These are phyloP conservation scores for Chamaea fasciata DNA, from an alignment of 2,113 vertebrate genomes.

Conservation along the genomic window DNA sequence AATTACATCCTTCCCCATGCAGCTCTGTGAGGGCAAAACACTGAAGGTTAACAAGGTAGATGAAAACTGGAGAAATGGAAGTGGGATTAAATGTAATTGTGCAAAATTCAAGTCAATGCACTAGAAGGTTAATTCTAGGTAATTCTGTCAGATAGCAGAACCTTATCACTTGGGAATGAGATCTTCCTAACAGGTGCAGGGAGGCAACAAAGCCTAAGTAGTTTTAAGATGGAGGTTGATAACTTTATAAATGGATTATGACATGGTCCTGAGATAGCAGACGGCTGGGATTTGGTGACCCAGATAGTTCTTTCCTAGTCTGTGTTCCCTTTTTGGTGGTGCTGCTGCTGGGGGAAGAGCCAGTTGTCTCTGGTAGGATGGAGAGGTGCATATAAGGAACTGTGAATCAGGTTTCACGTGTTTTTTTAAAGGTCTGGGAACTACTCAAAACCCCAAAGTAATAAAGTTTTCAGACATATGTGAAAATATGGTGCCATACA, in stretches of 20 bases:
- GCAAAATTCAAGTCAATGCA: neutral
- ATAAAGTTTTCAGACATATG: neutral
- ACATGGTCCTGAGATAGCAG: neutral
- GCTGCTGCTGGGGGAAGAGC: neutral
- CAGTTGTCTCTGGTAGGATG: neutral
- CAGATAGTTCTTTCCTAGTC: neutral
- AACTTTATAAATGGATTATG: neutral
- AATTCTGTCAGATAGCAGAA: neutral
- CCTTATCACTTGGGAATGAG: neutral
- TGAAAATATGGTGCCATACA: neutral
- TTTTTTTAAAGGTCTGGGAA: neutral
- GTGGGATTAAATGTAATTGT: neutral
- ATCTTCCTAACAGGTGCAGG: neutral
- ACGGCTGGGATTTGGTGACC: neutral
- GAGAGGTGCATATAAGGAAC: neutral
- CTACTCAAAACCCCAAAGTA: neutral
- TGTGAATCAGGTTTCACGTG: neutral
- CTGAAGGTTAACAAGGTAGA: neutral
- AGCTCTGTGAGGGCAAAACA: neutral
- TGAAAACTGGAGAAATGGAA: neutral
- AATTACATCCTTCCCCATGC: neutral
- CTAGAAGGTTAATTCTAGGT: neutral
- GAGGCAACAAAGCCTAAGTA: neutral
- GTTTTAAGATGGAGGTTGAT: neutral
- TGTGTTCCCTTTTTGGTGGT: neutral